Evolutionary conservation across 2,888 invertebrate species (phyloP).

Genomic region (Apodemia hepburni): DNA sequence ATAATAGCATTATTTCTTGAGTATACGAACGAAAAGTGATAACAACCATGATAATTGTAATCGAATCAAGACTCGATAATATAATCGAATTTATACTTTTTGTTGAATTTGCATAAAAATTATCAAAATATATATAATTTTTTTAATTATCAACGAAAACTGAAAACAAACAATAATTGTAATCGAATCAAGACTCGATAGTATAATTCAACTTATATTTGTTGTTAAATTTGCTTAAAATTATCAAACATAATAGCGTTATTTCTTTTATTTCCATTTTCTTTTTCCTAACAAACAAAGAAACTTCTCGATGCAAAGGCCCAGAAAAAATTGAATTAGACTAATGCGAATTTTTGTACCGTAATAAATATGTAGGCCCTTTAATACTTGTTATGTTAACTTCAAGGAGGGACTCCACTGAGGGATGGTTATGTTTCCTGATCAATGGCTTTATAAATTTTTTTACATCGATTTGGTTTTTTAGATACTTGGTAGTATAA

Average conservation of each 20-base stretch:
- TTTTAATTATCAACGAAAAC: too few relatives aligned
- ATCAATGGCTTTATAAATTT: background rate
- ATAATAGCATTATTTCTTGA: too few relatives aligned
- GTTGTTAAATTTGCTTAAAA: too few relatives aligned
- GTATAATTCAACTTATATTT: too few relatives aligned
- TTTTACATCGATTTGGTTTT: background rate
- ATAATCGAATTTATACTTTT: too few relatives aligned
- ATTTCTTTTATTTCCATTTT: background rate
- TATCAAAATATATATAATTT: too few relatives aligned
- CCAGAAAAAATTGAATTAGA: constrained; percentile 28
- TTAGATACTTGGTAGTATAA: background rate
- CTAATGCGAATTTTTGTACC: constrained; percentile 21
- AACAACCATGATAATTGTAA: too few relatives aligned
- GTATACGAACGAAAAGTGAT: too few relatives aligned
- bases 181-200: too few relatives aligned
- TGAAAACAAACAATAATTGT: too few relatives aligned
- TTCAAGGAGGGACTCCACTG: constrained; percentile 8
- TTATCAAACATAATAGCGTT: background rate
- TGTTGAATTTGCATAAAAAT: too few relatives aligned
- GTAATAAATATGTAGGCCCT: constrained; percentile 30
- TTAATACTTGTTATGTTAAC: constrained; percentile 30
- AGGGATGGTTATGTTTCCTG: background rate
- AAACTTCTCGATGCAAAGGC: constrained; percentile 20
- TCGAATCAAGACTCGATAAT: too few relatives aligned
- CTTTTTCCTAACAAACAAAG: constrained; percentile 6